These are phyloP conservation scores for Sciurus vulgaris DNA, from an alignment of 2,797 vertebrate genomes.

Conservation along the genomic window DNA sequence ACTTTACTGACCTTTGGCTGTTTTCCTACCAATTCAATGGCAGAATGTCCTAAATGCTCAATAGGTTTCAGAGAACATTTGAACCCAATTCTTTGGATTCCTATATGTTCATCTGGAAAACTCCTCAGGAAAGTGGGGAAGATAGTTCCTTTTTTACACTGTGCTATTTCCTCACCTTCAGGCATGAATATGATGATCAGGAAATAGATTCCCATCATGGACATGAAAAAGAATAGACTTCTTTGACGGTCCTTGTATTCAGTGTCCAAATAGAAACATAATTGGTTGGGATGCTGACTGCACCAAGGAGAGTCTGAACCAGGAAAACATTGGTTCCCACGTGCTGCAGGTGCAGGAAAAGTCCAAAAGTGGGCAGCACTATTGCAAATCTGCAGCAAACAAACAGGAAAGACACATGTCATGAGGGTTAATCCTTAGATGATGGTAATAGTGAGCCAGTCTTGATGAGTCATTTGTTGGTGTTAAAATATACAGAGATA, in stretches of 20 bases:
- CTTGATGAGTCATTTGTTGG: background rate
- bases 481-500: background rate
- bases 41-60: background rate
- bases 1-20: background rate
- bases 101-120: background rate
- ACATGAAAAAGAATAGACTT: background rate
- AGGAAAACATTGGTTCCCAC: slow-evolving; percentile 60
- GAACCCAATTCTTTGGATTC: background rate
- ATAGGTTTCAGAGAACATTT: background rate
- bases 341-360: slow-evolving; percentile 55
- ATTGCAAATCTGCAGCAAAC: slow-evolving; percentile 48
- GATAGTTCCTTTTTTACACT: background rate
- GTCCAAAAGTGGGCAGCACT: background rate
- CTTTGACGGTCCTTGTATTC: slow-evolving; percentile 25
- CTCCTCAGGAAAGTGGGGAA: background rate
- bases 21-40: background rate
- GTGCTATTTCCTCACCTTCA: slow-evolving; percentile 62
- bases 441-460: background rate
- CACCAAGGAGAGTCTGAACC: slow-evolving; percentile 31
- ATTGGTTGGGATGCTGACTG: background rate
- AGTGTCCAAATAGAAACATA: background rate
- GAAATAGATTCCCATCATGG: too few relatives aligned
- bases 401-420: background rate
- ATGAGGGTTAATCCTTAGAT: background rate
- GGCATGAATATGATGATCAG: background rate